A percentile compares a stretch with the other conserved stretches of the same genome.
These are phyloP conservation scores for Pemphigus obesinymphae DNA, from an alignment of 1,140 invertebrate genomes.

Conservation along the genomic window DNA sequence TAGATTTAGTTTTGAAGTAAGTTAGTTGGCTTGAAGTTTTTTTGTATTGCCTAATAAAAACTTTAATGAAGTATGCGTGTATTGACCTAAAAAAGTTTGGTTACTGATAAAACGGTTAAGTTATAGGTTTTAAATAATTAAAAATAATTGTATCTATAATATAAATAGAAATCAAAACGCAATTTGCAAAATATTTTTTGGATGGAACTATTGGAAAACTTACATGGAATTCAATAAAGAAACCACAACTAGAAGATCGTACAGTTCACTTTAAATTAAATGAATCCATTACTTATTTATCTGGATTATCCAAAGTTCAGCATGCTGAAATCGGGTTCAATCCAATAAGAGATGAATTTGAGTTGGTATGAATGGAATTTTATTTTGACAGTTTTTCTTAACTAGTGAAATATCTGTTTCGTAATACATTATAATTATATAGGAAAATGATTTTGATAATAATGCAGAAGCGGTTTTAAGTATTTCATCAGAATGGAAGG, in stretches of 20 bases:
- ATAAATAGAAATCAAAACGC: slow-evolving; percentile 5
- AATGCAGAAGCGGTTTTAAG: slow-evolving; percentile 31
- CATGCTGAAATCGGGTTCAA: slow-evolving; percentile 30
- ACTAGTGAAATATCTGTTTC: background rate
- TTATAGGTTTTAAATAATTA: too few species aligned
- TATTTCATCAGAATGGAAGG: slow-evolving; percentile 26
- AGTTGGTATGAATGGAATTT: slow-evolving; percentile 1
- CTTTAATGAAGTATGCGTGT: too few species aligned
- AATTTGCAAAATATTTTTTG: slow-evolving; percentile 16
- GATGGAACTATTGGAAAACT: slow-evolving; percentile 16
- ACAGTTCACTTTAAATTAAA: slow-evolving; percentile 10
- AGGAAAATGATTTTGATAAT: slow-evolving; percentile 37
- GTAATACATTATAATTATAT: background rate
- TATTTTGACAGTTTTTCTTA: background rate
- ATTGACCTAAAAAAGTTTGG: too few species aligned
- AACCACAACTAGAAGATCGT: slow-evolving; percentile 23
- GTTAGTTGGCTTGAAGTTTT: too few species aligned
- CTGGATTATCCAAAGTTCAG: slow-evolving; percentile 16
- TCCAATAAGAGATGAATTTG: slow-evolving; percentile 36
- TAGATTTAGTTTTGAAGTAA: too few species aligned
- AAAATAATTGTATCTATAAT: background rate
- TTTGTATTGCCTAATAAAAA: too few species aligned
- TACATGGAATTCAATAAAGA: background rate
- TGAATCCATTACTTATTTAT: background rate
- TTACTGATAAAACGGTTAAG: too few species aligned